Conservation (phyloP, 2,797 vertebrate species). For the Scolopax rusticola region DNA sequence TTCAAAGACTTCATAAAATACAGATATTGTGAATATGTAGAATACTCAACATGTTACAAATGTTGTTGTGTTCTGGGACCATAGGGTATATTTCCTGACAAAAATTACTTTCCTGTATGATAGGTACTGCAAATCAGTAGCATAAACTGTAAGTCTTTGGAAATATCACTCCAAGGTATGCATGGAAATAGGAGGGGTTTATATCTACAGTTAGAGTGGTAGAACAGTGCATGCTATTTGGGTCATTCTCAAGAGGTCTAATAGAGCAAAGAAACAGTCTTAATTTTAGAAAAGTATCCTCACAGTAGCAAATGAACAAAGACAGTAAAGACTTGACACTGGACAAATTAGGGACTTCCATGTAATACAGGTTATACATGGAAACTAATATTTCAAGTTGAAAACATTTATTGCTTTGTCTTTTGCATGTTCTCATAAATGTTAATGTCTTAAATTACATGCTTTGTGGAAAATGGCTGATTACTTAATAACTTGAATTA, state of each 20-base stretch:
- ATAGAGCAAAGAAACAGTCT: not conserved
- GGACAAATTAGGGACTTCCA: accelerated
- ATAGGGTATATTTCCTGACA: not conserved
- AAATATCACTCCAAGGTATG: not conserved
- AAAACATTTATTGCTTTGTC: not conserved
- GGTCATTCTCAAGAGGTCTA: not conserved
- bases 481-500: not conserved
- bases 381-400: not conserved
- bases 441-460: not conserved
- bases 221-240: not conserved
- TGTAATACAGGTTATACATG: not conserved
- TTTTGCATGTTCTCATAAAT: not conserved
- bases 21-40: not conserved
- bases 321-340: not conserved
- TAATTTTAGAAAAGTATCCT: not conserved
- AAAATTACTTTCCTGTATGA: not conserved
- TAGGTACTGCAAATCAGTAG: not conserved
- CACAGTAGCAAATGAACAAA: not conserved
- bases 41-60: not conserved
- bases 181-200: not conserved
- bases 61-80: not conserved
- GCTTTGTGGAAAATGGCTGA: not conserved
- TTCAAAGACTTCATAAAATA: not conserved
- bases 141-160: not conserved
- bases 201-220: not conserved